Conservation (phyloP, 2,888 invertebrate species). For the Caenorhabditis sp. region DNA sequence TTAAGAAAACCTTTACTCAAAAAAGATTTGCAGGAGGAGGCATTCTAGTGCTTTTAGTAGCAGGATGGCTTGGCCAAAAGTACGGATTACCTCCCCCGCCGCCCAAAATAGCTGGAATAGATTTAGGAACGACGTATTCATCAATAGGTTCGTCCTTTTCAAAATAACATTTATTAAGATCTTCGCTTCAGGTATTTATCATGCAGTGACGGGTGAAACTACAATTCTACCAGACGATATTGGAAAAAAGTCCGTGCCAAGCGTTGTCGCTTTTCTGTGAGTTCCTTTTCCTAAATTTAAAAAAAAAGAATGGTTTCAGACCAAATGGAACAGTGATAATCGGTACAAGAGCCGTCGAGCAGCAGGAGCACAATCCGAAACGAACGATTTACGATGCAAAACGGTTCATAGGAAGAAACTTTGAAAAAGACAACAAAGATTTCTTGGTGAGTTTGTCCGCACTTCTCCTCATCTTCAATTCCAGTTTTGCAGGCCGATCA, state of each 20-base stretch:
- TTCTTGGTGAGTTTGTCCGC: slow-evolving; percentile 63
- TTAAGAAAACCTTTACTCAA: too few relatives aligned
- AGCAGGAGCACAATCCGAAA: slow-evolving; percentile 80
- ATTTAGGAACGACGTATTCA: slow-evolving; percentile 82
- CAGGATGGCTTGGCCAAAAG: slow-evolving; percentile 81
- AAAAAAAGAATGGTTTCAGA: slow-evolving; percentile 58
- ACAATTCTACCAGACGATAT: slow-evolving; percentile 80
- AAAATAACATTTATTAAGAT: slow-evolving; percentile 69
- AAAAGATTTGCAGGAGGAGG: slow-evolving; percentile 77
- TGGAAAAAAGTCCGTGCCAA: slow-evolving; percentile 81
- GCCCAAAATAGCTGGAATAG: slow-evolving; percentile 82
- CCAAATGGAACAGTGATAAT: slow-evolving; percentile 79
- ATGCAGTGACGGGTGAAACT: slow-evolving; percentile 81
- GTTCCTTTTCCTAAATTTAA: slow-evolving; percentile 47
- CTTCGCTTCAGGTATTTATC: slow-evolving; percentile 79
- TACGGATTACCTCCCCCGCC: slow-evolving; percentile 81
- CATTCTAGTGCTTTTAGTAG: slow-evolving; percentile 80
- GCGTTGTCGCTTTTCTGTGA: slow-evolving; percentile 81
- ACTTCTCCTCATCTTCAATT: background rate
- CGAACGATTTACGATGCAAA: slow-evolving; percentile 82
- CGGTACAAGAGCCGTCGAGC: slow-evolving; percentile 81
- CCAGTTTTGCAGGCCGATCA: slow-evolving; percentile 65
- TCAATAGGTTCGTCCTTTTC: slow-evolving; percentile 68
- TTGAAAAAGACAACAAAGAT: slow-evolving; percentile 77
- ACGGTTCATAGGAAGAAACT: slow-evolving; percentile 81